Conservation (phyloP, 1,140 invertebrate genomes). For the Sogatella furcifera region DNA sequence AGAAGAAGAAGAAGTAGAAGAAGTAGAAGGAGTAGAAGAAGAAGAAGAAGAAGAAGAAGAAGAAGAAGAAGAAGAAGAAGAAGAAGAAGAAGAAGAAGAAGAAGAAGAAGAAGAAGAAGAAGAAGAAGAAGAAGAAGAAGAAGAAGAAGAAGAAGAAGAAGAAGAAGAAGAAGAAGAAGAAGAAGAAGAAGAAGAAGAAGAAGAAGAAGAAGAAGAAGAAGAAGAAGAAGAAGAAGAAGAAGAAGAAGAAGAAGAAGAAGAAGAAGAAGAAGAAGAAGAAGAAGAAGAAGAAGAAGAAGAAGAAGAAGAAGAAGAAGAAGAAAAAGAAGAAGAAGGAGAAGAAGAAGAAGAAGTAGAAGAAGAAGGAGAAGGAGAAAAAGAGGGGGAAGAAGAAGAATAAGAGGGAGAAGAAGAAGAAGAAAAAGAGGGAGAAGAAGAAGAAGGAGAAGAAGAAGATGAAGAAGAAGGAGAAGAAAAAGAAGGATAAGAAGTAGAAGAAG, state of each 20-base stretch:
- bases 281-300: background rate
- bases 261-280: background rate
- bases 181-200: background rate
- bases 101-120: background rate
- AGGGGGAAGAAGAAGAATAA: too few relatives aligned
- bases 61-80: background rate
- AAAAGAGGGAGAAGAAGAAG: too few relatives aligned
- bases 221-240: background rate
- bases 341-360: background rate
- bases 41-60: background rate
- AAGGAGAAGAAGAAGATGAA: too few relatives aligned
- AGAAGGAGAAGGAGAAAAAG: too few relatives aligned
- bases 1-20: slow-evolving; percentile 1
- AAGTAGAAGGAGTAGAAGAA: background rate
- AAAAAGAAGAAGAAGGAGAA: background rate
- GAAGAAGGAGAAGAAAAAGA: too few relatives aligned
- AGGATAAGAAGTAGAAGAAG: too few relatives aligned
- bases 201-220: slow-evolving; percentile 1
- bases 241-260: background rate
- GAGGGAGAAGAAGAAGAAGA: too few relatives aligned
- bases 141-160: background rate
- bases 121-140: background rate
- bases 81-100: background rate
- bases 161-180: slow-evolving; percentile 4
- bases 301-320: background rate